phyloP scores from a whole-genome alignment of 2,888 invertebrate genomes.

The Sphinx pinastri region DNA sequence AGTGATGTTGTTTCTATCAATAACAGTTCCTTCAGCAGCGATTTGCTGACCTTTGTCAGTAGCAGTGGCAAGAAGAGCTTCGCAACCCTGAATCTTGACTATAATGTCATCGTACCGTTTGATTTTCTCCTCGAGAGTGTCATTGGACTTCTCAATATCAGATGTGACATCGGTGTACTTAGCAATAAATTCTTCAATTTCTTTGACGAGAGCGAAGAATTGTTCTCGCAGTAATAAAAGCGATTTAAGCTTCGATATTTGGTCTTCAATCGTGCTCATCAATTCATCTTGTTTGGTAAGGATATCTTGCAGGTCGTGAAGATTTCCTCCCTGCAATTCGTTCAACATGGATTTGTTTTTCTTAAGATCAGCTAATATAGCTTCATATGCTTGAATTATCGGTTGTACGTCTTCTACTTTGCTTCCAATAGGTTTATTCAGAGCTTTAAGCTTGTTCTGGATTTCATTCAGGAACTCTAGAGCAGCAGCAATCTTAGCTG shows the following conservation, averaged over 20 bases:
- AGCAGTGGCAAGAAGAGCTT: slow-evolving; percentile 93
- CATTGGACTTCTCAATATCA: slow-evolving; percentile 93
- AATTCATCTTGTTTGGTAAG: slow-evolving; percentile 93
- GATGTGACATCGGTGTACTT: slow-evolving; percentile 93
- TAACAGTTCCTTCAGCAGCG: slow-evolving; percentile 93
- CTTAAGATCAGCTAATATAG: slow-evolving; percentile 90
- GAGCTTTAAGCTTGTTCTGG: slow-evolving; percentile 91
- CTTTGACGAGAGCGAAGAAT: slow-evolving; percentile 92
- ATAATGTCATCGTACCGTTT: slow-evolving; percentile 94
- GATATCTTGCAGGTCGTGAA: slow-evolving; percentile 91
- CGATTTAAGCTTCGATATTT: slow-evolving; percentile 91
- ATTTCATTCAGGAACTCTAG: slow-evolving; percentile 91
- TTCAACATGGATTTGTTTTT: slow-evolving; percentile 90
- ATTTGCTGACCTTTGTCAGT: slow-evolving; percentile 97
- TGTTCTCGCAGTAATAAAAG: slow-evolving; percentile 93
- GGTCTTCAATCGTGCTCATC: slow-evolving; percentile 92
- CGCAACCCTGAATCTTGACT: slow-evolving; percentile 94
- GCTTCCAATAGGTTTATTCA: slow-evolving; percentile 94
- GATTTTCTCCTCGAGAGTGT: slow-evolving; percentile 93
- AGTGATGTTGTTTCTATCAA: slow-evolving; percentile 93
- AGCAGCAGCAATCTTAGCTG: slow-evolving; percentile 91
- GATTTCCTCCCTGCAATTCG: slow-evolving; percentile 89
- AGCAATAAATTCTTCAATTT: slow-evolving; percentile 93
- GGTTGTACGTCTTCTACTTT: slow-evolving; percentile 95
- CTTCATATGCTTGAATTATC: slow-evolving; percentile 90